A percentile compares a stretch with the other conserved stretches of the same genome.
These are phyloP conservation scores for Cyclura pinguis DNA, from an alignment of 2,797 vertebrate genomes.

Conservation along the genomic window DNA sequence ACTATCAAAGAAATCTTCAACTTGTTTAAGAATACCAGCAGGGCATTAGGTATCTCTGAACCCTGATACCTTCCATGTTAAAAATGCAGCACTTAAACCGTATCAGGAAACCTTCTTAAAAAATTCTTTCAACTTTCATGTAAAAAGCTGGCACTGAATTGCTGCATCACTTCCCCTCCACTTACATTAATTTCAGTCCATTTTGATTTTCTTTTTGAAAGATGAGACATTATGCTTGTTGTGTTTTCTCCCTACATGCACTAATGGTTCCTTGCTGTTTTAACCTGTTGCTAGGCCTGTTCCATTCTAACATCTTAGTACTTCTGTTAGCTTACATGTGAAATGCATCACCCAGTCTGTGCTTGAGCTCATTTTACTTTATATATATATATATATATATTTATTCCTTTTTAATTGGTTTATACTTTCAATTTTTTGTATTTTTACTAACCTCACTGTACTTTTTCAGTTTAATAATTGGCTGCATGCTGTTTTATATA, in stretches of 20 bases:
- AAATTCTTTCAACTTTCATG: neutral
- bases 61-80: neutral
- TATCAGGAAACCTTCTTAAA: neutral
- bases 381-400: constrained; percentile 78
- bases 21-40: neutral
- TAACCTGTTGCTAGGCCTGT: constrained; percentile 92
- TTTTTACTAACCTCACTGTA: constrained; percentile 88
- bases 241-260: constrained; percentile 88
- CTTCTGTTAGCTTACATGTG: constrained; percentile 89
- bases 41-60: neutral
- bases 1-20: neutral
- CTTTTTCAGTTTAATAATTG: constrained; percentile 89
- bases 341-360: constrained; percentile 92
- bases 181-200: constrained; percentile 43
- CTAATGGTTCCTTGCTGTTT: constrained; percentile 89
- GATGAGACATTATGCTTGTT: constrained; percentile 92
- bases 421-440: constrained; percentile 82
- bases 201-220: constrained; percentile 70
- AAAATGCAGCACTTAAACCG: neutral
- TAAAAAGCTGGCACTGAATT: constrained; percentile 76
- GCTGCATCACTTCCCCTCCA: constrained; percentile 64
- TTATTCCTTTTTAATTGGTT: constrained; percentile 50
- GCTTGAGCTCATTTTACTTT: constrained; percentile 92
- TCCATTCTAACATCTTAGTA: constrained; percentile 87
- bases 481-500: constrained; percentile 93